Percentiles rank a stretch among this genome's conserved stretches.
Evolutionary conservation across 2,888 invertebrate species (phyloP).

Genomic region (Noctua janthina): DNA sequence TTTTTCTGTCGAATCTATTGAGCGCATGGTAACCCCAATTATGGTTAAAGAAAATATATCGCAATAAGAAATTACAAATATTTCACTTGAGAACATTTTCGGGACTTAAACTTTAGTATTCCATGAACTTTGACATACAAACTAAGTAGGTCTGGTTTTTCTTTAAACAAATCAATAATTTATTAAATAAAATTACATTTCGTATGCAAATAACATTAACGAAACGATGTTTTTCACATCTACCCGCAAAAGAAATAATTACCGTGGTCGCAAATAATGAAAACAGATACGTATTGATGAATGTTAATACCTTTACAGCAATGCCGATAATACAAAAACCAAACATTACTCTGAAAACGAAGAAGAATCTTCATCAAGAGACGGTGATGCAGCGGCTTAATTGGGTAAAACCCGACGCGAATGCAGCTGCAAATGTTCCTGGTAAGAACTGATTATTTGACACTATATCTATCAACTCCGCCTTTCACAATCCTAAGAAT

Average conservation of each 20-base stretch:
- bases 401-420: neutral
- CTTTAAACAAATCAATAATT: no score
- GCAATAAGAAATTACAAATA: no score
- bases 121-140: no score
- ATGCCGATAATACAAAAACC: constrained; percentile 1
- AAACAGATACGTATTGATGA: neutral
- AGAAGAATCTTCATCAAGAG: constrained; percentile 40
- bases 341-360: constrained; percentile 36
- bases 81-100: no score
- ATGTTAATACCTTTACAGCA: constrained; percentile 17
- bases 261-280: no score
- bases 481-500: neutral
- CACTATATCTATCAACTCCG: neutral
- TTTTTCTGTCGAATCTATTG: neutral
- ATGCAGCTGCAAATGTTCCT: neutral
- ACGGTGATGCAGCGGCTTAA: neutral
- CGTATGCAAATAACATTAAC: no score
- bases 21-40: neutral
- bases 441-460: constrained; percentile 27
- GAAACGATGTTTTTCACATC: no score
- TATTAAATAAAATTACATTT: no score
- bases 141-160: no score
- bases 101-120: no score
- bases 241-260: no score
- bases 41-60: no score